Conservation (phyloP, 2,113 vertebrate genomes). For the Salvelinus namaycush region DNA sequence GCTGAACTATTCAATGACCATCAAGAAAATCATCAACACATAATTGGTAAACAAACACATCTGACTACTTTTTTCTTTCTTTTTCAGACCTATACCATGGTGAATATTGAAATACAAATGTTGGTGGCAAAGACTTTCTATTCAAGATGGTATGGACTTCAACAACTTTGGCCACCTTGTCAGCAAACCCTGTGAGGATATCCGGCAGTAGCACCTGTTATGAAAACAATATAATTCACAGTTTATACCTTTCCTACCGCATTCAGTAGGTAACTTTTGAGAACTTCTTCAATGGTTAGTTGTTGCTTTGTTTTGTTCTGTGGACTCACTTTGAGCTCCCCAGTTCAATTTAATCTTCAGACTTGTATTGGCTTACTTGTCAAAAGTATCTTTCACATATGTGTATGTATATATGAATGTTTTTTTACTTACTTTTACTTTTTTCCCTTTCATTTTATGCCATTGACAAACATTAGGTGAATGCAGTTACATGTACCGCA, state of each 20-base stretch:
- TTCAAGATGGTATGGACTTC: background rate
- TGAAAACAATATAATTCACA: conserved; percentile 18
- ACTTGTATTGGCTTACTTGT: conserved; percentile 8
- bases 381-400: background rate
- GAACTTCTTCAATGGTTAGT: background rate
- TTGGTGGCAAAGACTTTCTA: conserved; percentile 3
- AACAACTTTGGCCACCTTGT: background rate
- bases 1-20: background rate
- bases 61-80: conserved; percentile 6
- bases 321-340: background rate
- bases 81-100: conserved; percentile 47
- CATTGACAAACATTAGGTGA: background rate
- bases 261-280: background rate
- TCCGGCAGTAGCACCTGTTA: background rate
- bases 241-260: background rate
- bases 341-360: background rate
- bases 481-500: background rate
- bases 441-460: conserved; percentile 4
- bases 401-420: conserved; percentile 39
- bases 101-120: conserved; percentile 42
- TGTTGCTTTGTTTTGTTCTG: background rate
- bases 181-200: background rate
- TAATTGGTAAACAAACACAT: background rate
- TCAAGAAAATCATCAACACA: background rate
- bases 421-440: conserved; percentile 26